Evolutionary conservation across 2,797 vertebrate species (phyloP).

Genomic region (Crax fasciolata): DNA sequence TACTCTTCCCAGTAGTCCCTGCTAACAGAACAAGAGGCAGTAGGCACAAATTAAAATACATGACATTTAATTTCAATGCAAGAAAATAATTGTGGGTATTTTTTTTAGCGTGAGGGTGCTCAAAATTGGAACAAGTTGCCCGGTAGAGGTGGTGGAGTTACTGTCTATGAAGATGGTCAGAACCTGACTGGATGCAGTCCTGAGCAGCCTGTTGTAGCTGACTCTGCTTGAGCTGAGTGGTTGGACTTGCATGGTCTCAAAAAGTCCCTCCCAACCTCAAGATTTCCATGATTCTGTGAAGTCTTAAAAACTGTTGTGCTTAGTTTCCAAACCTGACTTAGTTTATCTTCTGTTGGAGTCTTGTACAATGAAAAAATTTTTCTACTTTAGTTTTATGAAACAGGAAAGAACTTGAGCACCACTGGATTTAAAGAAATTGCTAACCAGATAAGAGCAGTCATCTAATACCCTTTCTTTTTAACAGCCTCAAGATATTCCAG

Average conservation of each 20-base stretch:
- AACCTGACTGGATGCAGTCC: not conserved
- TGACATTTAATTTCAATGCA: not conserved
- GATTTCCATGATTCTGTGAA: not conserved
- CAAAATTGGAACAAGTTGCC: not conserved
- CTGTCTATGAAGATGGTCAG: not conserved
- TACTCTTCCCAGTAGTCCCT: not conserved
- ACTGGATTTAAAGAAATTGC: not conserved
- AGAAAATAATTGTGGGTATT: not conserved
- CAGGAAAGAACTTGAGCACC: accelerated
- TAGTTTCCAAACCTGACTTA: not conserved
- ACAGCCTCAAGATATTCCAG: constrained; percentile 97
- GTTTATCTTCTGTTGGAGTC: not conserved
- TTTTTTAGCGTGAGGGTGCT: not conserved
- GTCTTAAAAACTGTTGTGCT: not conserved
- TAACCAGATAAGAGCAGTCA: not conserved
- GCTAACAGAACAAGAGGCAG: not conserved
- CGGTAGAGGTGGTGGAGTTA: not conserved
- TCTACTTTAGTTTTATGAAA: not conserved
- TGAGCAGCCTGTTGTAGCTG: not conserved
- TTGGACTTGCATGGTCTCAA: not conserved
- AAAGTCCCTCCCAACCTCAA: not conserved
- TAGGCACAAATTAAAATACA: not conserved
- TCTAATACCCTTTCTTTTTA: constrained; percentile 17
- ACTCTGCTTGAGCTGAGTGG: not conserved
- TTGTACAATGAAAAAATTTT: not conserved